Conservation (phyloP, 2,797 vertebrate species). For the Sparidentex hasta region DNA sequence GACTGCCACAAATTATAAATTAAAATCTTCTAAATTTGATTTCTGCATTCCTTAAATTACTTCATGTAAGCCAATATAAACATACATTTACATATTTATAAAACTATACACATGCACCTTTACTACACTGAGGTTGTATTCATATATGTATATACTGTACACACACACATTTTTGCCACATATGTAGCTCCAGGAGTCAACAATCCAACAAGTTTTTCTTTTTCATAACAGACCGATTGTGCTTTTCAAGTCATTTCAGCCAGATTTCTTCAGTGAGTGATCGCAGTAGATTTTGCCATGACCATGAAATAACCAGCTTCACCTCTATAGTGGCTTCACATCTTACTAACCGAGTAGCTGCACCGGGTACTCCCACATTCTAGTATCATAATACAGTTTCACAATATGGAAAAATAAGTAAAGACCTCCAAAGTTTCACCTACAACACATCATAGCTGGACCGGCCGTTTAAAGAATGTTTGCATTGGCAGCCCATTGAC, state of each 20-base stretch:
- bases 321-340: slow-evolving; percentile 66
- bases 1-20: slow-evolving; percentile 87
- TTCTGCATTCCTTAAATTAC: slow-evolving; percentile 88
- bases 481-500: neutral
- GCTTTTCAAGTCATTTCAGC: slow-evolving; percentile 80
- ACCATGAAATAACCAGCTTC: slow-evolving; percentile 54
- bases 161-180: slow-evolving; percentile 58
- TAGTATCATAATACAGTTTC: slow-evolving; percentile 76
- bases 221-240: slow-evolving; percentile 71
- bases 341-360: slow-evolving; percentile 67
- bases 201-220: slow-evolving; percentile 27
- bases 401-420: slow-evolving; percentile 84
- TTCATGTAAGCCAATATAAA: slow-evolving; percentile 86
- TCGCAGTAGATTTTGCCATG: slow-evolving; percentile 55
- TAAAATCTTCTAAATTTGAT: slow-evolving; percentile 85
- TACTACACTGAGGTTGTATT: slow-evolving; percentile 77
- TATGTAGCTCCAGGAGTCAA: slow-evolving; percentile 66
- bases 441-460: slow-evolving; percentile 57
- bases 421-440: slow-evolving; percentile 64
- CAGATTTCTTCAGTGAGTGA: slow-evolving; percentile 61
- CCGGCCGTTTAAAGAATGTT: slow-evolving; percentile 13
- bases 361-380: slow-evolving; percentile 57
- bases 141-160: slow-evolving; percentile 70
- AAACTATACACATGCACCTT: slow-evolving; percentile 86
- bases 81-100: slow-evolving; percentile 87